These are phyloP conservation scores for Hydrotaea diabolus DNA, from an alignment of 2,888 invertebrate species.

Conservation along the genomic window DNA sequence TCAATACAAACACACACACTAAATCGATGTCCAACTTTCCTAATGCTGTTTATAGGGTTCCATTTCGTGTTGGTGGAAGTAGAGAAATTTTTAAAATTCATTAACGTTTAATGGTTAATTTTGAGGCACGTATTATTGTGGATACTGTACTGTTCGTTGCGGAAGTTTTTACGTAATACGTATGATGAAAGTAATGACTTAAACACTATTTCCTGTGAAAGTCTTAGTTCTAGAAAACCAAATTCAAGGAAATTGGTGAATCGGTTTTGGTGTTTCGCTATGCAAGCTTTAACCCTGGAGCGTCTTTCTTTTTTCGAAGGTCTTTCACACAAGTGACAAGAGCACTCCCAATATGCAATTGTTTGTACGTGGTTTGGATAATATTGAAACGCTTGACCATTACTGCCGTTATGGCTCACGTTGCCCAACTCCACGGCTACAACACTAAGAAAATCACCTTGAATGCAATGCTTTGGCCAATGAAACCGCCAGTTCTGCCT, in stretches of 20 bases:
- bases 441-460: slow-evolving; percentile 84
- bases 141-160: too few relatives aligned
- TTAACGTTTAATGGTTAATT: neutral
- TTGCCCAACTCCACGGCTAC: slow-evolving; percentile 77
- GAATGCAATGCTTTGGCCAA: slow-evolving; percentile 86
- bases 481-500: slow-evolving; percentile 84
- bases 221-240: too few relatives aligned
- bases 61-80: neutral
- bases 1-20: slow-evolving; percentile 20
- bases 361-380: slow-evolving; percentile 80
- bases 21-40: slow-evolving; percentile 23
- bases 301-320: slow-evolving; percentile 76
- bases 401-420: slow-evolving; percentile 78
- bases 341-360: slow-evolving; percentile 77
- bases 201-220: too few relatives aligned
- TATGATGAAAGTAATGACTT: too few relatives aligned
- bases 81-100: neutral
- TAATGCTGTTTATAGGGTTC: slow-evolving; percentile 33
- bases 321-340: slow-evolving; percentile 78
- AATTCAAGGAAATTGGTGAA: too few relatives aligned
- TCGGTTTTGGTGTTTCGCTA: too few relatives aligned
- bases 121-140: neutral
- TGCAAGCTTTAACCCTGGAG: too few relatives aligned
- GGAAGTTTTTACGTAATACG: too few relatives aligned
- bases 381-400: slow-evolving; percentile 78